phyloP scores from a whole-genome alignment of 2,113 vertebrate genomes.

The Ariopsis seemanni region DNA sequence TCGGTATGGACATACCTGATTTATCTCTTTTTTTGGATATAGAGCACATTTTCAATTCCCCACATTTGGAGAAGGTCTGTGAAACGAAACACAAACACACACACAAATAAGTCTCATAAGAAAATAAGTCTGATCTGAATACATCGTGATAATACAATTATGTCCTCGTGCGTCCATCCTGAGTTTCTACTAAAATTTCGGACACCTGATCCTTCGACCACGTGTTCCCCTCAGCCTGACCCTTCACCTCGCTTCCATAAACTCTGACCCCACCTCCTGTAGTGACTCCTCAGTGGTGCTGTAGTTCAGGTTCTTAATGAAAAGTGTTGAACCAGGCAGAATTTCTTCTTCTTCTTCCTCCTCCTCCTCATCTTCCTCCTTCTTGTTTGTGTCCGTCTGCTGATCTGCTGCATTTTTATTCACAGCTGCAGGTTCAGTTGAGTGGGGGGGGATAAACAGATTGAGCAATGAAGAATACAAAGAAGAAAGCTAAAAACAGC shows the following conservation, averaged over 20 bases:
- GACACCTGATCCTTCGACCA: not conserved
- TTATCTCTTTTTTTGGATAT: conserved; percentile 92
- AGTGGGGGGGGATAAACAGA: not conserved
- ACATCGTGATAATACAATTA: not conserved
- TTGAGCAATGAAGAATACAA: not conserved
- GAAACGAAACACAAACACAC: conserved; percentile 34
- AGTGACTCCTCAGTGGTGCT: conserved; percentile 84
- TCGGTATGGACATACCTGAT: conserved; percentile 73
- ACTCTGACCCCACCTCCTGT: conserved; percentile 66
- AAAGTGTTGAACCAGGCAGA: conserved; percentile 86
- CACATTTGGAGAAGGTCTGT: conserved; percentile 87
- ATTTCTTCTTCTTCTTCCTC: conserved; percentile 80
- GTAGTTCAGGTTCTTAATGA: conserved; percentile 94
- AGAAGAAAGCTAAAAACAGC: not conserved
- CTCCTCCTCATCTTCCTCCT: conserved; percentile 54
- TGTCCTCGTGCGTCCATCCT: not conserved
- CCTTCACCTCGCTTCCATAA: not conserved
- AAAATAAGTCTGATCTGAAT: not conserved
- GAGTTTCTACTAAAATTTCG: not conserved
- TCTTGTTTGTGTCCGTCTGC: conserved; percentile 45
- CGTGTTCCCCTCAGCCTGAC: not conserved
- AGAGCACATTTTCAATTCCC: conserved; percentile 81
- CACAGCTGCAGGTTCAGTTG: not conserved
- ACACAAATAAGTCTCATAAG: not conserved
- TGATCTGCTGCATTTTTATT: conserved; percentile 2